Evolutionary conservation across 2,888 invertebrate species (phyloP).

Genomic region (Drosophila aldrichi): DNA sequence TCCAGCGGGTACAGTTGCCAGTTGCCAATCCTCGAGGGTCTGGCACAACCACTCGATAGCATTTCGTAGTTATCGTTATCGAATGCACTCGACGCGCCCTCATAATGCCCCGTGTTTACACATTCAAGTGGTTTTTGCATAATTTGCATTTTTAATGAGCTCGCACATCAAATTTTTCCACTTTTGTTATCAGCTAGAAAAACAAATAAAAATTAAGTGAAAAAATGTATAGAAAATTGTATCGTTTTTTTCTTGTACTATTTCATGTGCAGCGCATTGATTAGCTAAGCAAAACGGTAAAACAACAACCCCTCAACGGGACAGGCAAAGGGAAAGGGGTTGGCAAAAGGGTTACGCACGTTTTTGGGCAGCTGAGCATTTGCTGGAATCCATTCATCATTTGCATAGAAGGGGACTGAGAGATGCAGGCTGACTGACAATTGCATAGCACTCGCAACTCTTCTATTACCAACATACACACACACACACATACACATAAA

Average conservation of each 20-base stretch:
- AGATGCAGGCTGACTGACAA: constrained; percentile 24
- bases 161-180: constrained; percentile 45
- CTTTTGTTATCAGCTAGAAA: constrained; percentile 70
- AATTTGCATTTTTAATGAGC: constrained; percentile 76
- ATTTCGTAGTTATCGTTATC: constrained; percentile 32
- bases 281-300: constrained; percentile 48
- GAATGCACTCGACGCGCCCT: constrained; percentile 12
- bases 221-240: constrained; percentile 68
- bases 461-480: constrained; percentile 14
- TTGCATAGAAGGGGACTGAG: constrained; percentile 56
- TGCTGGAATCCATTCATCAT: constrained; percentile 63
- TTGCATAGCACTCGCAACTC: constrained; percentile 29
- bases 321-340: constrained; percentile 35
- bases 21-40: constrained; percentile 16
- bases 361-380: constrained; percentile 40
- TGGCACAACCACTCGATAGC: constrained; percentile 16
- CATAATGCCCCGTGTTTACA: constrained; percentile 69
- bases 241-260: constrained; percentile 17
- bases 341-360: constrained; percentile 31
- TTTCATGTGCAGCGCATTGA: constrained; percentile 41
- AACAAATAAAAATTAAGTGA: constrained; percentile 80
- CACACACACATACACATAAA: constrained; percentile 44
- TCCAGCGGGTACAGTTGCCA: constrained; percentile 41
- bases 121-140: constrained; percentile 76
- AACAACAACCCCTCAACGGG: constrained; percentile 49